These are phyloP conservation scores for Colius striatus DNA, from an alignment of 2,113 vertebrate species.

Conservation along the genomic window DNA sequence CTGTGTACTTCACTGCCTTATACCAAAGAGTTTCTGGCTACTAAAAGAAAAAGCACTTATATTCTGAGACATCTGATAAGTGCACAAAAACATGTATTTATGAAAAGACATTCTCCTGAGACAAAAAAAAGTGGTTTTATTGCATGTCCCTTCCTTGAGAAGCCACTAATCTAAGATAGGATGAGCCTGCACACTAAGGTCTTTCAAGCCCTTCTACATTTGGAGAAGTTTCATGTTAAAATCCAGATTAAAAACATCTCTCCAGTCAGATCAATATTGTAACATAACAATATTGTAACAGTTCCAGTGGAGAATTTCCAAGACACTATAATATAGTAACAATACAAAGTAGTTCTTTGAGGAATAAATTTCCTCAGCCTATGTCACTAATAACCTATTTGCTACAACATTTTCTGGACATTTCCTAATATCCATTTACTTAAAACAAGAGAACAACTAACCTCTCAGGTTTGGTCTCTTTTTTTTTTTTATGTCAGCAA, in stretches of 20 bases:
- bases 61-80: not conserved
- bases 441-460: not conserved
- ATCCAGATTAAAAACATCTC: not conserved
- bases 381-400: not conserved
- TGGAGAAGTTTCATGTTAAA: not conserved
- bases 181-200: not conserved
- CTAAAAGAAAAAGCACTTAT: not conserved
- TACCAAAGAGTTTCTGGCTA: not conserved
- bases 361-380: not conserved
- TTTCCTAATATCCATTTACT: not conserved
- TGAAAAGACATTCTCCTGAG: not conserved
- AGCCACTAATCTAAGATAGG: not conserved
- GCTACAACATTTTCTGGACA: not conserved
- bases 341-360: not conserved
- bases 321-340: not conserved
- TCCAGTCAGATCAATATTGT: not conserved
- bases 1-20: not conserved
- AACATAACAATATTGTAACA: not conserved
- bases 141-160: not conserved
- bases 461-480: not conserved
- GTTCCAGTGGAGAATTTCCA: not conserved
- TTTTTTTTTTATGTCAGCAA: not conserved
- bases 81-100: not conserved
- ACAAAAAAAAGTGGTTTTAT: not conserved
- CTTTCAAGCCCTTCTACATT: not conserved